Base-by-base conservation (phyloP, 1,140 invertebrate genomes). In the Drosophila mayri region DNA sequence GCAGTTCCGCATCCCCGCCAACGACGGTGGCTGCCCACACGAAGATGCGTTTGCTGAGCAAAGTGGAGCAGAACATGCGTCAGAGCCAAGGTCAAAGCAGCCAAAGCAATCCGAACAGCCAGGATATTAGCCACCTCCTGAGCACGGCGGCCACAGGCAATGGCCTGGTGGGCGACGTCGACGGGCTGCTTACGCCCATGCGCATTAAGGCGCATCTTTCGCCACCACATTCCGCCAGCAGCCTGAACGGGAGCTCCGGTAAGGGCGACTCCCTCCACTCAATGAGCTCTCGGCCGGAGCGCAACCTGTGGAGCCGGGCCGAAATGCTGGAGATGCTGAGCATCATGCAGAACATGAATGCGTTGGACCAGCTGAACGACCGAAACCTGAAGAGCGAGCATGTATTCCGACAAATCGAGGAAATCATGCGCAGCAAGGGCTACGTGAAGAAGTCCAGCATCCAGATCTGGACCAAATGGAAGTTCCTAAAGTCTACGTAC, bases 401-500 rank as follows among this genome's bases (percentile, higher is more conserved):
- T 10, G 82, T 92, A 5, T 92, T 92, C 50, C 81, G 78, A 0
- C 76, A 88, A 37, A 80, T 92, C 43, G 91, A 92, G 30, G 60
- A 79, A 16, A 46, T 83, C n/a, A 92, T 92, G 91, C 76, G 76
- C 22, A 74, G 55, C 44, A 85, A 90, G 46, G 91, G 91, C 16
- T 91, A 78, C 41, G 67, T 80, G 8, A 92, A 92, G 22, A 92
- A 92, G 54, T 91, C 92, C 0, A 81, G 81, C 57, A 76, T 91
- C 9, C 91, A 92, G 67, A 92, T 92, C 55, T 92, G 91, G 91
- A 92, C 91, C 14, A 92, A 92, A 25, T 92, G 91, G 91, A 92
- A 92, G 76, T 92, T 92, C 59, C 70, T 92, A 3, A 92, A 92
- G 67, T 92, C 91, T 8, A 92, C 91, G 2, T 92, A 92, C 20